Conservation (phyloP, 2,888 invertebrate genomes). For the Ochropleura plecta region DNA sequence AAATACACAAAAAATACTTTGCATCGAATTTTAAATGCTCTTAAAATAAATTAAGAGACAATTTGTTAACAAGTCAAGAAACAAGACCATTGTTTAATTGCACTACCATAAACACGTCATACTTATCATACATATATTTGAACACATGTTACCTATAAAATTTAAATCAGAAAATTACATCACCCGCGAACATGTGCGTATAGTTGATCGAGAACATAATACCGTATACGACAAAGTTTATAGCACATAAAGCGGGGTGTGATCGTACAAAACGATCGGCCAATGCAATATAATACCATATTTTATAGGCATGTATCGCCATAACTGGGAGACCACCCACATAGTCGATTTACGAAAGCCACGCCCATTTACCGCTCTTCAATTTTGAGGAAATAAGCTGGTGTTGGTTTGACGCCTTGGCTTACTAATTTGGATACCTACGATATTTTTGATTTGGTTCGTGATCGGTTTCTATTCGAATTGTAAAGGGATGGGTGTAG, state of each 20-base stretch:
- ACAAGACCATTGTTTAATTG: not conserved
- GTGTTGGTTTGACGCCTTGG: constrained; percentile 64
- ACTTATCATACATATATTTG: too few species aligned
- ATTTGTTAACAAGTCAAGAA: not conserved
- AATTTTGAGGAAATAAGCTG: constrained; percentile 80
- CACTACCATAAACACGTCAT: not conserved
- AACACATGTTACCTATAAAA: constrained; percentile 34
- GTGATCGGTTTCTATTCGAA: constrained; percentile 31
- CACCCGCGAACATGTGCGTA: constrained; percentile 40
- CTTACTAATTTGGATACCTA: constrained; percentile 78
- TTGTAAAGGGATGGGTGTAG: constrained; percentile 17
- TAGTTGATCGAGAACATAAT: constrained; percentile 64
- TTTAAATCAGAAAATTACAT: constrained; percentile 46
- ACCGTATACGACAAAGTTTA: constrained; percentile 72
- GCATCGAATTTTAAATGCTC: too few species aligned
- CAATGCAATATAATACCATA: constrained; percentile 79
- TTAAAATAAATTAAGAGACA: not conserved
- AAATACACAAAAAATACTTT: too few species aligned
- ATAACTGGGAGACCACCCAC: constrained; percentile 84
- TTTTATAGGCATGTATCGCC: constrained; percentile 79
- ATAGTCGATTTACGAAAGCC: constrained; percentile 76
- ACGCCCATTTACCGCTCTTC: constrained; percentile 83
- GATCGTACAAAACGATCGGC: constrained; percentile 74
- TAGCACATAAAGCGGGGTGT: constrained; percentile 82
- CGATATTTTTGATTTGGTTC: constrained; percentile 39